Base-by-base conservation (phyloP, 2,888 invertebrate species). In the Nowickia ferox region DNA sequence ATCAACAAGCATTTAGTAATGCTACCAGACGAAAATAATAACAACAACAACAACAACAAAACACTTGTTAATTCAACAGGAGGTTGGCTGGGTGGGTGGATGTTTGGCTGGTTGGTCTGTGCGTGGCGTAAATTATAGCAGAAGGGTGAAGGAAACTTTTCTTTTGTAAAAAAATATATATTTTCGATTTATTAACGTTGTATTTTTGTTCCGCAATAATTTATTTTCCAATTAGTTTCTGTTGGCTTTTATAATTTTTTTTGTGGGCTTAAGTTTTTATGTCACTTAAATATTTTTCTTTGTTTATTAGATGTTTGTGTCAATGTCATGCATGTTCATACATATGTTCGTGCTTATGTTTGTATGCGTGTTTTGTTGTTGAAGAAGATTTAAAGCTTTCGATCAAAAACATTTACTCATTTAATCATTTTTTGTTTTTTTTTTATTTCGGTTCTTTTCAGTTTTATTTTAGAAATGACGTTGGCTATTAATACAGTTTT, bases 371-470 rank as follows among this genome's bases (percentile, higher is more conserved):
- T 85, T 84, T 19, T 82, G 76, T 76, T 76, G 53, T 87, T 83
- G 87, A 69, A 80, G 76, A 66, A 57, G 86, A 87, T 84, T 74
- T 85, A 75, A 77, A 84, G 84, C 86, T 75, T 85, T 87, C 87
- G 74, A 84, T 87, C 87, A 87, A 87, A 87, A 86, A 86, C 84
- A 83, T 59, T 57, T 75, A 82, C 65, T 72, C 51, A 65, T 65
- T 79, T 74, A 66, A 48, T 74, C 65, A 66, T 61, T 42, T 51
- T 53, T 17, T 38, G 11, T 57, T 77, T 10, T 30, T 66, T 15
- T 57, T 6, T 44, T 22, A 42, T 15, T 42, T 9, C 22, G 19
- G 30, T 69, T 44, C 17, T 9, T 57, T 46, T 59, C 11, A 75
- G 57, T 44, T 59, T 72, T 46, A 5, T n/a, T 68, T 38, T 48